Percentiles rank a stretch among this genome's conserved stretches.
These are phyloP conservation scores for Zaprionus taronus DNA, from an alignment of 1,140 invertebrate genomes.

Conservation along the genomic window DNA sequence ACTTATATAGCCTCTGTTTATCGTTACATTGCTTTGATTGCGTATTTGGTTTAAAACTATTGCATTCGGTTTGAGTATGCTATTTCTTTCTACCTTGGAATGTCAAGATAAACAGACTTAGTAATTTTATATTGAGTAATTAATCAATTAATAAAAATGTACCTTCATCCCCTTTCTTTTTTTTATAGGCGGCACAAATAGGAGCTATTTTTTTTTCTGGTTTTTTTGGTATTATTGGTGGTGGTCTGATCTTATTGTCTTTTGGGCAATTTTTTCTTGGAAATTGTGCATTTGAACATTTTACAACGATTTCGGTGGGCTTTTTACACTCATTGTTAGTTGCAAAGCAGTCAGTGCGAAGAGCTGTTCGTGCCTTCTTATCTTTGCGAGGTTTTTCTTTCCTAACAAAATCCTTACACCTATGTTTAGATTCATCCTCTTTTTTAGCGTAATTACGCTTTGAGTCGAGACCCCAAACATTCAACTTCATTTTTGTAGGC, in stretches of 20 bases:
- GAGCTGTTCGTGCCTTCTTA: constrained; percentile 32
- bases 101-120: background rate
- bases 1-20: background rate
- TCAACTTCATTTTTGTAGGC: constrained; percentile 8
- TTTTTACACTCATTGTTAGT: background rate
- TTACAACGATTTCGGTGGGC: background rate
- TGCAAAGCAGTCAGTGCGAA: constrained; percentile 52
- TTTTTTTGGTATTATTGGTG: background rate
- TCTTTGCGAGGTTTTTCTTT: constrained; percentile 44
- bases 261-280: constrained; percentile 61
- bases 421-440: background rate
- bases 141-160: constrained; percentile 4
- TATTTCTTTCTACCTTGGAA: constrained; percentile 54
- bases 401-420: constrained; percentile 11
- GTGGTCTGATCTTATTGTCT: background rate
- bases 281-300: constrained; percentile 32
- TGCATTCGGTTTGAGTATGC: constrained; percentile 1
- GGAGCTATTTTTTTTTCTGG: constrained; percentile 26
- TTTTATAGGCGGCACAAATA: constrained; percentile 9
- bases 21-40: background rate
- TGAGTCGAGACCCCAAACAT: background rate
- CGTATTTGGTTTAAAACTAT: constrained; percentile 18
- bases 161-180: constrained; percentile 24
- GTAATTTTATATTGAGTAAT: background rate
- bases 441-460: constrained; percentile 20